A percentile compares a stretch with the other conserved stretches of the same genome.
These are phyloP conservation scores for Acomys russatus DNA, from an alignment of 2,797 vertebrate genomes.

Conservation along the genomic window DNA sequence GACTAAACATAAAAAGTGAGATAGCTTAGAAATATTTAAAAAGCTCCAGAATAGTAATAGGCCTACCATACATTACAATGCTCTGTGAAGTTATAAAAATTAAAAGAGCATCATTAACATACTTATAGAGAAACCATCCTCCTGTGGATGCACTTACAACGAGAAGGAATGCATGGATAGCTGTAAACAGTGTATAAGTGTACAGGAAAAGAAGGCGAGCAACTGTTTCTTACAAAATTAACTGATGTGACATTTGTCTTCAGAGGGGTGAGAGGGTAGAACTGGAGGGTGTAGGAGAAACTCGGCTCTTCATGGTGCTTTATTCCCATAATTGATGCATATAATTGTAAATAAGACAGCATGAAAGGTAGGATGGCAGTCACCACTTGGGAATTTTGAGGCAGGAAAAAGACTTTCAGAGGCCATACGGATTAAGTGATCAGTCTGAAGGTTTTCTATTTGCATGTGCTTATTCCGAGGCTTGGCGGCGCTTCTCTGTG, in stretches of 20 bases:
- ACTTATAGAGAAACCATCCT: not conserved
- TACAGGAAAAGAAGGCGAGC: not conserved
- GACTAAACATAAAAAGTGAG: not conserved
- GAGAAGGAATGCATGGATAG: not conserved
- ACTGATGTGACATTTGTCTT: not conserved
- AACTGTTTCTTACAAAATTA: not conserved
- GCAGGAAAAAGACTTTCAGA: not conserved
- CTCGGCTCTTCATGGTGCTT: not conserved
- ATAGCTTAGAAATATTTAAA: not conserved
- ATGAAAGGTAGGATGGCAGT: not conserved
- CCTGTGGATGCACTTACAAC: not conserved
- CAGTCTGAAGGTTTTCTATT: not conserved
- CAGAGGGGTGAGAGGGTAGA: not conserved
- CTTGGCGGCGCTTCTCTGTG: not conserved
- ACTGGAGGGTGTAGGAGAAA: not conserved
- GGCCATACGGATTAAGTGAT: not conserved
- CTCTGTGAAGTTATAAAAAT: constrained; percentile 1
- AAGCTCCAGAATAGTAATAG: not conserved
- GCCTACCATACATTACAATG: not conserved
- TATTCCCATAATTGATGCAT: not conserved
- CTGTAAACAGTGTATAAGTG: not conserved
- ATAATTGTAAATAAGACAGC: constrained; percentile 35
- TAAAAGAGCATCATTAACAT: not conserved
- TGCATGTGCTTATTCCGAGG: not conserved
- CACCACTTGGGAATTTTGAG: not conserved